A percentile compares a stretch with the other conserved stretches of the same genome.
These are phyloP conservation scores for Xenopus petersii DNA, from an alignment of 2,797 vertebrate genomes.

Conservation along the genomic window DNA sequence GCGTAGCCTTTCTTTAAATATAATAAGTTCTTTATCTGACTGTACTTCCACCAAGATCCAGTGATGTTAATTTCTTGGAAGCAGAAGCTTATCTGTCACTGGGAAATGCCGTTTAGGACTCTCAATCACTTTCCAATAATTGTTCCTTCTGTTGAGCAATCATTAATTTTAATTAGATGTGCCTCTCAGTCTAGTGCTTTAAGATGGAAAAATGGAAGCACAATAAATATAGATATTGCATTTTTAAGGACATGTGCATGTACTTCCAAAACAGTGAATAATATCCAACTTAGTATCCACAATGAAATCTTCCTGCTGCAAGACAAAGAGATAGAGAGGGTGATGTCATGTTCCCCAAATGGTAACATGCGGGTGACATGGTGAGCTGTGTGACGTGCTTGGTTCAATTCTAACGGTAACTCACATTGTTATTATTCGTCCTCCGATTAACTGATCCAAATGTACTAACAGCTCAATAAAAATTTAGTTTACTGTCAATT, in stretches of 20 bases:
- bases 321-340: neutral
- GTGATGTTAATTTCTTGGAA: slow-evolving; percentile 2
- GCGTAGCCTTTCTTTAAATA: too few species aligned
- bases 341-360: slow-evolving; percentile 59
- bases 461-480: slow-evolving; percentile 44
- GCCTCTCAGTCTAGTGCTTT: neutral
- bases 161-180: neutral
- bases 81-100: neutral
- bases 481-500: slow-evolving; percentile 39
- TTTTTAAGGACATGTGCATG: neutral
- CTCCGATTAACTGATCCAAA: slow-evolving; percentile 37
- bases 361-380: slow-evolving; percentile 43
- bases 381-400: slow-evolving; percentile 15
- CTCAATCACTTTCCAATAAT: neutral
- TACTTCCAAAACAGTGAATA: too few species aligned
- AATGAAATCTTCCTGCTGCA: slow-evolving; percentile 1
- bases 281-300: too few species aligned
- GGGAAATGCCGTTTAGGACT: slow-evolving; percentile 8
- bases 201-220: neutral
- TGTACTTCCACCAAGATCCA: neutral
- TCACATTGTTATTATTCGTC: slow-evolving; percentile 23
- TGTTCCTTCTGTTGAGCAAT: slow-evolving; percentile 3
- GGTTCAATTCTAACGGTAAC: neutral
- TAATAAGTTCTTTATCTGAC: too few species aligned
- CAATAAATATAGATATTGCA: too few species aligned